Evolutionary conservation across 2,888 invertebrate species (phyloP), one percentile per base, ranked within the genome.

Genomic region (Pseudolycoriella hygida): DNA sequence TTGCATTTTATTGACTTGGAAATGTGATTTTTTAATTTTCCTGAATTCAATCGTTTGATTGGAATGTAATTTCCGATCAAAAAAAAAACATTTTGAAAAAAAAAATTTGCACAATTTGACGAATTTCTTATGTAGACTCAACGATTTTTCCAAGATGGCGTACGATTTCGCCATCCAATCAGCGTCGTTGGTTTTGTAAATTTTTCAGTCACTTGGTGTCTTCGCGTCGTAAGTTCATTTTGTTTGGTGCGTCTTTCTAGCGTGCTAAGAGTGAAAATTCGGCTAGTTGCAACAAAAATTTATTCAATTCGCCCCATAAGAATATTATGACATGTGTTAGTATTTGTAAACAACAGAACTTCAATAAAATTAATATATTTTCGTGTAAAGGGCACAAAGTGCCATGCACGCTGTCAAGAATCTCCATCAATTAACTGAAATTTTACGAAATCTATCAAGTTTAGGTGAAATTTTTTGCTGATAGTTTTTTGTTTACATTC

Each of bases 141-240:
- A 25, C 25, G 25, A 25, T 25, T 25, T 25, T 25, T 25, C 25
- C 42, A 47, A 45, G 50, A 80, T 80, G 80, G 80, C 80, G 76
- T 76, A 71, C 64, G 62, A 60, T 38, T 52, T 60, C 62, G 67
- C 69, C 69, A 69, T 71, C 80, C 80, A 81, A 81, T 81, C 69
- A 71, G 25, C 72, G 74, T 68, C 66, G 67, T 67, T 70, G 71
- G 72, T 74, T 73, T 69, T 63, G 69, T 69, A 69, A 69, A 68
- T 70, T 40, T 11, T 14, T 39, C 25, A 34, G 19, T 25, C 19
- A 32, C 34, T 40, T 25, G 31, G 11, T 3, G 3, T 34, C 40
- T 49, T 51, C 50, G 52, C 52, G 52, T 52, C 52, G 49, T 49
- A 40, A 43, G 45, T 43, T 42, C 20, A 45, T 32, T 37, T 42